Conservation (phyloP, 2,113 vertebrate genomes). For the Cathartes aura region DNA sequence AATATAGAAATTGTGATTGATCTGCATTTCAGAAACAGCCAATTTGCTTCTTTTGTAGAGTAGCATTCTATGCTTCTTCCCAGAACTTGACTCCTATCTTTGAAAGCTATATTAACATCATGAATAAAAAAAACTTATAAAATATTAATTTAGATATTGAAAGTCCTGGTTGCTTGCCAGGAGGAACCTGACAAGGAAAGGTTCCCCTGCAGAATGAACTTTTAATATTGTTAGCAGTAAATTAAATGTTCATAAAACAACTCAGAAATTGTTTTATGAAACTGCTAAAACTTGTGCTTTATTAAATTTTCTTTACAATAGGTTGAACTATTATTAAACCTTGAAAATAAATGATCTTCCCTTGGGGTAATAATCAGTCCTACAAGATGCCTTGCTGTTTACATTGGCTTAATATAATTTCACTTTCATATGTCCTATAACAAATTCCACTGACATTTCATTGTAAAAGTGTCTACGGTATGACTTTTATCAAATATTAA, state of each 20-base stretch:
- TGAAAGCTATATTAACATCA: not conserved
- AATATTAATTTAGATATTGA: not conserved
- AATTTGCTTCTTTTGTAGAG: not conserved
- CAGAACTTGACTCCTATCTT: not conserved
- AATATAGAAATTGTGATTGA: not conserved
- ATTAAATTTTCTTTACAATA: not conserved
- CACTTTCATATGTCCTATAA: constrained; percentile 20
- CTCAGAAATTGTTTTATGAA: not conserved
- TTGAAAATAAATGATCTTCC: constrained; percentile 1
- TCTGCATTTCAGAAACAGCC: not conserved
- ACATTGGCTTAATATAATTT: not conserved
- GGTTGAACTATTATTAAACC: not conserved
- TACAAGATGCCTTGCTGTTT: not conserved
- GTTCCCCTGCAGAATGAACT: not conserved
- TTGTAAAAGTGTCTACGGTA: not conserved
- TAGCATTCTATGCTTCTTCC: not conserved
- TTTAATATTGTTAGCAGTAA: not conserved
- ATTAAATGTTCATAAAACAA: not conserved
- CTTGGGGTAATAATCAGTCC: constrained; percentile 6
- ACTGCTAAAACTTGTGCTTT: not conserved
- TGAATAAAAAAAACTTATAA: not conserved
- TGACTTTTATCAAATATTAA: constrained; percentile 19
- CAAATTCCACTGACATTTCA: constrained; percentile 2
- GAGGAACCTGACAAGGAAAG: not conserved
- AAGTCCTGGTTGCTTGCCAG: not conserved